phyloP scores from a whole-genome alignment of 1,140 invertebrate species.

The Anthonomus grandis region DNA sequence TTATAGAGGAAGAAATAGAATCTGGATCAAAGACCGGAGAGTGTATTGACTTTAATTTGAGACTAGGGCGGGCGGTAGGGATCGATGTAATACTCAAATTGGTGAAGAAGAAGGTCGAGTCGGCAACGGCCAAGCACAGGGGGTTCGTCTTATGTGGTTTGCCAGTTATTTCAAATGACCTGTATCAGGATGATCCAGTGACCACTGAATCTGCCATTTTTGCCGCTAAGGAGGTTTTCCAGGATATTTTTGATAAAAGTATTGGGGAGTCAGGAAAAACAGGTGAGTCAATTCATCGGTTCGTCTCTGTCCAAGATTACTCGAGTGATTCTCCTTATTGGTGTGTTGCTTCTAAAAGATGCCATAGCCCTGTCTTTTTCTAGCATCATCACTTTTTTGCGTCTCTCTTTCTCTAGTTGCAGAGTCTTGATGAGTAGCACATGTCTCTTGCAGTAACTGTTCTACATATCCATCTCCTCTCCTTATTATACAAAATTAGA shows the following conservation, averaged over 20 bases:
- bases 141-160: constrained; percentile 59
- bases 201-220: constrained; percentile 51
- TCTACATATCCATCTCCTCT: too few species aligned
- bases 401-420: too few species aligned
- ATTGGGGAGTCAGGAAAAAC: too few species aligned
- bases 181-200: constrained; percentile 45
- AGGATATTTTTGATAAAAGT: constrained; percentile 44
- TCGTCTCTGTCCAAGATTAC: too few species aligned
- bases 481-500: too few species aligned
- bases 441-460: too few species aligned
- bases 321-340: too few species aligned
- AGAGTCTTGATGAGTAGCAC: too few species aligned
- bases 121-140: constrained; percentile 52
- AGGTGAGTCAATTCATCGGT: too few species aligned
- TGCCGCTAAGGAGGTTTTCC: constrained; percentile 48
- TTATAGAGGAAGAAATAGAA: constrained; percentile 55
- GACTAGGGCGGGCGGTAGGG: constrained; percentile 50
- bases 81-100: constrained; percentile 51
- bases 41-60: constrained; percentile 55
- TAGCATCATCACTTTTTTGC: too few species aligned
- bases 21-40: constrained; percentile 50
- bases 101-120: constrained; percentile 51
- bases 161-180: constrained; percentile 53
- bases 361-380: too few species aligned
- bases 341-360: too few species aligned